Evolutionary conservation across 2,113 vertebrate species (phyloP).

Genomic region (Leptosomus discolor): DNA sequence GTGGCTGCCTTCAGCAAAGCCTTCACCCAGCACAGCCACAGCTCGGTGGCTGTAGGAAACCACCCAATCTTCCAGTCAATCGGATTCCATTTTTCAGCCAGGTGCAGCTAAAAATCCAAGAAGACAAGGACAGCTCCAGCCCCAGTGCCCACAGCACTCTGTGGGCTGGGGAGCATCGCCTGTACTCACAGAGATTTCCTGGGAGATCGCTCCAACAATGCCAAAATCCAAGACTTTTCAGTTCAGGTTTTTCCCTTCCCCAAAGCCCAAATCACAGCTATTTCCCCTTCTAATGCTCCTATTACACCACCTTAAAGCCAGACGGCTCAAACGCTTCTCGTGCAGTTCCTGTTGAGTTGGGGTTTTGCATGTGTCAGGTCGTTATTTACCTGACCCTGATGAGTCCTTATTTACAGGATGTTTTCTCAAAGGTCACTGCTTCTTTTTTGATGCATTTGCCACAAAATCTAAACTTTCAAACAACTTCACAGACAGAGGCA

Average conservation of each 20-base stretch:
- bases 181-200: not conserved
- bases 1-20: not conserved
- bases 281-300: not conserved
- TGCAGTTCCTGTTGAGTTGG: not conserved
- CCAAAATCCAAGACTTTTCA: not conserved
- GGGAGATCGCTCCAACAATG: accelerated
- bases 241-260: not conserved
- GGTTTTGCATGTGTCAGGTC: not conserved
- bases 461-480: not conserved
- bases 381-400: not conserved
- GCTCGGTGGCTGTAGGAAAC: not conserved
- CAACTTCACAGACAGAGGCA: not conserved
- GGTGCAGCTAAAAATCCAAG: not conserved
- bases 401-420: not conserved
- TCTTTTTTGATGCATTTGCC: not conserved
- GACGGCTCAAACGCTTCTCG: not conserved
- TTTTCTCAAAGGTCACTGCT: not conserved
- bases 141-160: accelerated
- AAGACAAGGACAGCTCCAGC: not conserved
- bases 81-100: not conserved
- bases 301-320: not conserved
- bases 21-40: not conserved
- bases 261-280: not conserved
- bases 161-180: not conserved
- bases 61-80: not conserved